A percentile compares a stretch with the other conserved stretches of the same genome.
phyloP scores from a whole-genome alignment of 2,888 invertebrate genomes.

The Odiellus spinosus region DNA sequence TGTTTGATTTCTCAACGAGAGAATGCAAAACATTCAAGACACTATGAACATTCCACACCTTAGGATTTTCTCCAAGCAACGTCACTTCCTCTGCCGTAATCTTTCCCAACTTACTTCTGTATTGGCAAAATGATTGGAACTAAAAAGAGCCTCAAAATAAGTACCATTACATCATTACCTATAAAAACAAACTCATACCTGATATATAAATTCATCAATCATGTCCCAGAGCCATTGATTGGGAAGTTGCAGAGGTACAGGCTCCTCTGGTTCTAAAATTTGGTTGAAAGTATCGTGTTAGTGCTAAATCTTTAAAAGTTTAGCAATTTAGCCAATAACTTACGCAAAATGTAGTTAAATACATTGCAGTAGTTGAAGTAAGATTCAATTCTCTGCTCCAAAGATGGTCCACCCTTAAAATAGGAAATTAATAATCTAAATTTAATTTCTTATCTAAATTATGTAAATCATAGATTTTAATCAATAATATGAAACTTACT shows the following conservation, averaged over 20 bases:
- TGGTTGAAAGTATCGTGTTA: no score
- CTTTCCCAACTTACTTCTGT: slow-evolving; percentile 47
- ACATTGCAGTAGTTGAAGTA: slow-evolving; percentile 97
- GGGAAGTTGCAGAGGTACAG: slow-evolving; percentile 76
- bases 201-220: slow-evolving; percentile 98
- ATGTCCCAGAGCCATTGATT: slow-evolving; percentile 99
- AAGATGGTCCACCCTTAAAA: slow-evolving; percentile 57
- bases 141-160: slow-evolving; percentile 21
- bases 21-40: slow-evolving; percentile 95
- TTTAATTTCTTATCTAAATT: no score
- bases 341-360: slow-evolving; percentile 85
- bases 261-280: slow-evolving; percentile 43
- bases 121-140: slow-evolving; percentile 48
- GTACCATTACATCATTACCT: neutral
- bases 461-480: no score
- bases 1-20: slow-evolving; percentile 92
- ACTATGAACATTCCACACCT: slow-evolving; percentile 93
- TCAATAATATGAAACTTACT: slow-evolving; percentile 24
- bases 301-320: no score
- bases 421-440: neutral
- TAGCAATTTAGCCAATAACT: no score
- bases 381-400: slow-evolving; percentile 83
- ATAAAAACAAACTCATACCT: slow-evolving; percentile 33
- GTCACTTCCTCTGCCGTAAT: slow-evolving; percentile 61
- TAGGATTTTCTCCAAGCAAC: slow-evolving; percentile 52